Evolutionary conservation across 2,888 invertebrate genomes (phyloP).

Genomic region (Sphaerophoria rueppellii): DNA sequence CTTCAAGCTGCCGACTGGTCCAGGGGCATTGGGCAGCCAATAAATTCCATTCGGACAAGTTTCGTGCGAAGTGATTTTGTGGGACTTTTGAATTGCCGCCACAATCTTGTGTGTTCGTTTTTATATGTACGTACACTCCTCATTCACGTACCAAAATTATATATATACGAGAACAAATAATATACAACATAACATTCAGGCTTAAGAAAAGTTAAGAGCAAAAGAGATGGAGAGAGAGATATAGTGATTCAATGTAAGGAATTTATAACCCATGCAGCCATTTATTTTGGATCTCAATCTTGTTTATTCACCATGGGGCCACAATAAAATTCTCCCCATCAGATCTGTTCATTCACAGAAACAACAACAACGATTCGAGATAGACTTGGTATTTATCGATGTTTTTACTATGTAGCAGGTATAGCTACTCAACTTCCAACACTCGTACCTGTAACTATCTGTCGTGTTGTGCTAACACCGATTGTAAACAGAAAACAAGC

Average conservation of each 20-base stretch:
- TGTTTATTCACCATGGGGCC: conserved; percentile 72
- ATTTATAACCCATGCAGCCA: conserved; percentile 71
- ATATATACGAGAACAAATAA: not conserved
- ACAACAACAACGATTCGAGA: not conserved
- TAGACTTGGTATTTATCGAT: conserved; percentile 34
- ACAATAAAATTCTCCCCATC: conserved; percentile 63
- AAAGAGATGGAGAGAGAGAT: conserved; percentile 21
- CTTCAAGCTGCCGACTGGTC: not conserved
- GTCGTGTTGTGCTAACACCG: conserved; percentile 69
- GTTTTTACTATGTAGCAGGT: not conserved
- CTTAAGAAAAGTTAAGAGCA: conserved; percentile 1
- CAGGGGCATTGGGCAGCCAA: conserved; percentile 55
- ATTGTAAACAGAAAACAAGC: conserved; percentile 57
- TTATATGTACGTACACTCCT: conserved; percentile 27
- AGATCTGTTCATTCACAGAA: conserved; percentile 37
- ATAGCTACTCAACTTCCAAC: conserved; percentile 19
- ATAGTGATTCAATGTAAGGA: conserved; percentile 61
- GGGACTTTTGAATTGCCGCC: conserved; percentile 71
- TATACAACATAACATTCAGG: conserved; percentile 29
- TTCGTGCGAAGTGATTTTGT: conserved; percentile 71
- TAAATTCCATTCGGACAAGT: conserved; percentile 70
- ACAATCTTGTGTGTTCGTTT: conserved; percentile 20
- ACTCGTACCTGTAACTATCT: conserved; percentile 69
- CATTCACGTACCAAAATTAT: conserved; percentile 18
- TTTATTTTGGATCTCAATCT: conserved; percentile 73